Evolutionary conservation across 92 coral and sea anemone species (phyloP).

Genomic region (Phenganax stokvisi): DNA sequence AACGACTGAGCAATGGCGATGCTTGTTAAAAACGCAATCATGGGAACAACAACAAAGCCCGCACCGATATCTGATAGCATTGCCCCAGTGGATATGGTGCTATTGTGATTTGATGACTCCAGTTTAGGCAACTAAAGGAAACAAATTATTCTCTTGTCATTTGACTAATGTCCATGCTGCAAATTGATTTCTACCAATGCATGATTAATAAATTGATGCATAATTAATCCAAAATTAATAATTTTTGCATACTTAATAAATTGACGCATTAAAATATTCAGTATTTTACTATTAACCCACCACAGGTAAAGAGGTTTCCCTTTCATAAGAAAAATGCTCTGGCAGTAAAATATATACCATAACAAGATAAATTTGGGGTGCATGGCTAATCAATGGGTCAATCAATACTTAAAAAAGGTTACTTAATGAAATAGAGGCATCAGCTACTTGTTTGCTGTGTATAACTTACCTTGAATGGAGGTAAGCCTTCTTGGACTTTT

Average conservation of each 20-base stretch:
- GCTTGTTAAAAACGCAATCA: constrained; percentile 90
- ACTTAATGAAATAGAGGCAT: no score
- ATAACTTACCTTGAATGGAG: constrained; percentile 74
- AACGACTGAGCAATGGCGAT: constrained; percentile 98
- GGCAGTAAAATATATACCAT: no score
- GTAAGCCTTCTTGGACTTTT: constrained; percentile 68
- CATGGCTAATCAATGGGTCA: neutral
- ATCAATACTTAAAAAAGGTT: neutral
- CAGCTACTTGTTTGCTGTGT: no score
- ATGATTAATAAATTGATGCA: no score
- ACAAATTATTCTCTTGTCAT: neutral
- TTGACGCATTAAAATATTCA: no score
- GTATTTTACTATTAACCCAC: no score
- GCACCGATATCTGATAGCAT: constrained; percentile 73
- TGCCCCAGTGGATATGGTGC: constrained; percentile 51
- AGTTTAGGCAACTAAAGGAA: constrained; percentile 61
- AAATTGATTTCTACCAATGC: no score
- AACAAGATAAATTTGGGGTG: neutral
- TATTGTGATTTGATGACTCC: constrained; percentile 49
- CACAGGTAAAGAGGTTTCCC: no score
- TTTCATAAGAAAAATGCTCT: no score
- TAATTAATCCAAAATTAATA: no score
- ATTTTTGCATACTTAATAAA: no score
- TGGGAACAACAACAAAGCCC: constrained; percentile 86
- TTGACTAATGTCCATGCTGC: neutral